These are phyloP conservation scores for Lates japonicus DNA, from an alignment of 2,797 vertebrate species.

Conservation along the genomic window DNA sequence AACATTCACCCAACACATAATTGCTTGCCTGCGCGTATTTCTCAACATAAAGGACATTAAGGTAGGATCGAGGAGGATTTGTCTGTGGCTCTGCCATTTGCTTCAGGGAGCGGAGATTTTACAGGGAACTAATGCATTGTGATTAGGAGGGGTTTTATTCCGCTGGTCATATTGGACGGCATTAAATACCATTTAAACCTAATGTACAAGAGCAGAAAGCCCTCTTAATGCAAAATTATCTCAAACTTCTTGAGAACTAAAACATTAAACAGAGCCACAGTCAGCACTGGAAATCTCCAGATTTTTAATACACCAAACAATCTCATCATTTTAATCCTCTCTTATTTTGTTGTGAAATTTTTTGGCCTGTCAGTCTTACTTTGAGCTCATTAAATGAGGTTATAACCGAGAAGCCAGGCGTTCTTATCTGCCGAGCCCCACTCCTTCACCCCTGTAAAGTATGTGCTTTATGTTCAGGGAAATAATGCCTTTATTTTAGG, in stretches of 20 bases:
- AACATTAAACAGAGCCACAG: slow-evolving; percentile 6
- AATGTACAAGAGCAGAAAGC: slow-evolving; percentile 28
- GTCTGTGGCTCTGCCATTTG: slow-evolving; percentile 55
- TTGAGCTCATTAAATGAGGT: slow-evolving; percentile 39
- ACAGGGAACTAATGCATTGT: slow-evolving; percentile 67
- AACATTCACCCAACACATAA: slow-evolving; percentile 43
- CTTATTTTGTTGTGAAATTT: slow-evolving; percentile 19
- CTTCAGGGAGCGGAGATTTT: slow-evolving; percentile 60
- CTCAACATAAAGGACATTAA: slow-evolving; percentile 49
- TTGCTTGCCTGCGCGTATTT: slow-evolving; percentile 32
- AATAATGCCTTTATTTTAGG: slow-evolving; percentile 48
- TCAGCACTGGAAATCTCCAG: slow-evolving; percentile 1
- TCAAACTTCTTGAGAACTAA: slow-evolving; percentile 19
- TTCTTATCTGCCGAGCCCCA: slow-evolving; percentile 29
- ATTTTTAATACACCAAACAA: slow-evolving; percentile 6
- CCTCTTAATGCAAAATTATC: slow-evolving; percentile 26
- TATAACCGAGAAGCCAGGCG: slow-evolving; percentile 24
- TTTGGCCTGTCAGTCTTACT: slow-evolving; percentile 1
- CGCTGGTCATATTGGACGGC: slow-evolving; percentile 16
- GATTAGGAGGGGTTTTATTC: slow-evolving; percentile 58
- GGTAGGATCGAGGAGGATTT: slow-evolving; percentile 71
- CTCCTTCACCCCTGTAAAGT: slow-evolving; percentile 26
- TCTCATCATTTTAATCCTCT: slow-evolving; percentile 12
- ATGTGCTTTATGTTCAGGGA: slow-evolving; percentile 29
- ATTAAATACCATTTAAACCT: slow-evolving; percentile 35